Evolutionary conservation across 2,113 vertebrate genomes (phyloP).

Genomic region (Pelmatolapia mariae): DNA sequence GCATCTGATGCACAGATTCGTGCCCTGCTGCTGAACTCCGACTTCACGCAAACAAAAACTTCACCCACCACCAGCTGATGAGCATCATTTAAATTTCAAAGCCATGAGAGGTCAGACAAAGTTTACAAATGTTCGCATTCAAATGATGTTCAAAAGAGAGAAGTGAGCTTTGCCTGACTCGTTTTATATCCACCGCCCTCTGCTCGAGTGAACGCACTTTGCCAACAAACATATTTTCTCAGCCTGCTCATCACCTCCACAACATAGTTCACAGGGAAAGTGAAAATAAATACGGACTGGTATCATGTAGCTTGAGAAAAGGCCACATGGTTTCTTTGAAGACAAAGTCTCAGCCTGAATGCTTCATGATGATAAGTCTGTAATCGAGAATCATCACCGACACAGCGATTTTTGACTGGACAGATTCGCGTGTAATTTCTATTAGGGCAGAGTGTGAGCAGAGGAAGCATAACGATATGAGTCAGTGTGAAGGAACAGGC

Average conservation of each 20-base stretch:
- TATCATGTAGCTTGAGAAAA: background rate
- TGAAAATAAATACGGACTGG: conserved; percentile 19
- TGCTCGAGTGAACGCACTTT: background rate
- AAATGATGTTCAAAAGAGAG: background rate
- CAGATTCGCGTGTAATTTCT: conserved; percentile 21
- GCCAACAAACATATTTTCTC: conserved; percentile 46
- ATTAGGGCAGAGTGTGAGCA: background rate
- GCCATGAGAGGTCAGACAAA: background rate
- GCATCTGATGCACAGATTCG: background rate
- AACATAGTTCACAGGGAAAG: background rate
- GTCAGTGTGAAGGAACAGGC: background rate
- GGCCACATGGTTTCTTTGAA: background rate
- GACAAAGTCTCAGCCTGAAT: background rate
- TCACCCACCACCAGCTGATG: background rate
- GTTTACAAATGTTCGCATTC: background rate
- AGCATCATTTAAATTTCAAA: background rate
- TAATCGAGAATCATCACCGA: background rate
- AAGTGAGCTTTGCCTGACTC: background rate
- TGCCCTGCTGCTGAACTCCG: background rate
- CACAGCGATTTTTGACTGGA: background rate
- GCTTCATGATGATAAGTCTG: background rate
- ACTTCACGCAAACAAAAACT: background rate
- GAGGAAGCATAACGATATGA: background rate
- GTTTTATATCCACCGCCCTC: background rate
- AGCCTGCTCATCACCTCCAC: conserved; percentile 3